phyloP scores from a whole-genome alignment of 2,888 invertebrate species.

The Cataglyphis altisquamis region DNA sequence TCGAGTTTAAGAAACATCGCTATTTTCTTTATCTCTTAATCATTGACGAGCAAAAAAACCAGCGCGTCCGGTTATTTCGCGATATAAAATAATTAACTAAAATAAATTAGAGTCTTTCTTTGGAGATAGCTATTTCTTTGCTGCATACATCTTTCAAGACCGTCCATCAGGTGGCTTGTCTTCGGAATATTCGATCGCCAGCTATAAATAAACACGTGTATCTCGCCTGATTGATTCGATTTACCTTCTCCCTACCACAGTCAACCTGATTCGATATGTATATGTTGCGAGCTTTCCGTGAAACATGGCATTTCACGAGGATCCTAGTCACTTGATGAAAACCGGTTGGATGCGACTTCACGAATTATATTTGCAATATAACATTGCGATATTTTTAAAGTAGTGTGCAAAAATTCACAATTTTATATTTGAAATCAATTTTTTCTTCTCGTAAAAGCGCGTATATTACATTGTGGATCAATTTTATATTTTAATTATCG shows the following conservation, averaged over 20 bases:
- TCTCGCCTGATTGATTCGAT: constrained; percentile 46
- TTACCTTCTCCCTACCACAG: constrained; percentile 10
- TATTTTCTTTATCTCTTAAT: not conserved
- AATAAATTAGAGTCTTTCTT: constrained; percentile 10
- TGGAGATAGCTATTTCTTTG: constrained; percentile 11
- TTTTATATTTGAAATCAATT: not conserved
- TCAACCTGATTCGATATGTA: constrained; percentile 16
- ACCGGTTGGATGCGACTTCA: constrained; percentile 3
- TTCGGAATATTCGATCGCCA: constrained; percentile 45
- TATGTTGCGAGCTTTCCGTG: not conserved
- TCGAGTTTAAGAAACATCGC: not conserved
- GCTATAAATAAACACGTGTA: constrained; percentile 49
- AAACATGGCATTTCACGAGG: constrained; percentile 3
- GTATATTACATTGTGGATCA: not conserved
- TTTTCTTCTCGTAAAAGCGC: not conserved
- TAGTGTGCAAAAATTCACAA: not conserved
- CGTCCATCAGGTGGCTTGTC: constrained; percentile 51
- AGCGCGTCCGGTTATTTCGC: not conserved
- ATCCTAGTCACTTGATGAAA: not conserved
- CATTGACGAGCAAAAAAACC: not conserved
- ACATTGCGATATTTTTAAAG: not conserved
- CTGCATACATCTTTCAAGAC: constrained; percentile 31
- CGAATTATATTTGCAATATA: not conserved
- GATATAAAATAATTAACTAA: constrained; percentile 19
- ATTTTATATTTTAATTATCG: constrained; percentile 10